Base-by-base conservation (phyloP, 2,797 vertebrate genomes). In the Schizothorax lantsangensis region DNA sequence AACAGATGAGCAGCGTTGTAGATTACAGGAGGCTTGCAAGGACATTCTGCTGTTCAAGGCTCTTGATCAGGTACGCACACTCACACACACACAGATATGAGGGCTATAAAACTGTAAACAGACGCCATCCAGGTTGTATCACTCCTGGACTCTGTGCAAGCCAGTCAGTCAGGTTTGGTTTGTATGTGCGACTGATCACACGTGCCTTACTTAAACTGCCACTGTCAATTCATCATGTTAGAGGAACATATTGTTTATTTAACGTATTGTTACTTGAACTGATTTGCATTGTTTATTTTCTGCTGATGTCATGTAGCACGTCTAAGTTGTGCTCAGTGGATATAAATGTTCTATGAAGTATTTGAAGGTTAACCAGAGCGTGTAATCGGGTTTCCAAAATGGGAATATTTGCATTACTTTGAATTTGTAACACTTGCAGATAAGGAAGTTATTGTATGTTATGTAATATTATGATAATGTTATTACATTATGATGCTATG, bases 11-110 rank as follows among this genome's bases (percentile, higher is more conserved):
- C 98, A 99, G 92, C 96, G 98, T 94, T 96, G 95, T 94, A 95
- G 98, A 93, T 95, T 99, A 93, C 98, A 99, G 93, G 98, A 99
- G 92, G 96, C 98, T 81, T 99, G 98, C 91, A 95, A 96, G 96
- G 98, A 99, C 94, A 99, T 99, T 91, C 95, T 99, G 45, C 94
- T 99, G 88, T 99, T 99, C 93, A 99, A 99, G 96, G 99, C 97
- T 91, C 95, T 99, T 85, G 98, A 99, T 92, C 97, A 97, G 96
- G 98, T 99, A 96, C 36, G 21, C 47, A 26, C 43, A 59, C 38
- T 5, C 71, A 66, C 71, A 43, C 77, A 77, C 47, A n/a, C 14
- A 38, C 52, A 77, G 36, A 86, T 66, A 86, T 36, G 54, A 81
- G 43, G 30, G 40, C 69, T 86, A 8, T 45, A 80, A 80, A 81